Conservation (phyloP, 92 coral and sea anemone species). For the Epizoanthus ramosus region DNA sequence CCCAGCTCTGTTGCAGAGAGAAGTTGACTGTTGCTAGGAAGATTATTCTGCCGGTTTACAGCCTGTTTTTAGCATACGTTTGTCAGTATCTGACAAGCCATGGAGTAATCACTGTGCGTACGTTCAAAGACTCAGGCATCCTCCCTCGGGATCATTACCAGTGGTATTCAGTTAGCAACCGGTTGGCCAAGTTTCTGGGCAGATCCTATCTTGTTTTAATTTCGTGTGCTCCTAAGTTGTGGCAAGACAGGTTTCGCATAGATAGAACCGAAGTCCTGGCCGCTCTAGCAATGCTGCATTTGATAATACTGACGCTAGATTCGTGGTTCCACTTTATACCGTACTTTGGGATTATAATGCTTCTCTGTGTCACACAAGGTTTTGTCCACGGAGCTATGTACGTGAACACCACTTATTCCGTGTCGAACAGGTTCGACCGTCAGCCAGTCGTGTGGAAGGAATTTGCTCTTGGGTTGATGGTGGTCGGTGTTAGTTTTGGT, state of each 20-base stretch:
- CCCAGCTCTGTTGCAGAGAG: no score
- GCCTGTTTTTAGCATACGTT: no score
- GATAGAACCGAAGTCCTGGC: neutral
- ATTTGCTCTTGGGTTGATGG: conserved; percentile 29
- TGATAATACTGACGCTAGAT: neutral
- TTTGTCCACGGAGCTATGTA: conserved; percentile 34
- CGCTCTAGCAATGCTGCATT: conserved; percentile 9
- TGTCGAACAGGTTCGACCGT: neutral
- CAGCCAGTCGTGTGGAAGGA: conserved; percentile 17
- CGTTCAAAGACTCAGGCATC: no score
- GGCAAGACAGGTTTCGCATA: conserved; percentile 9
- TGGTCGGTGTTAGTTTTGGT: conserved; percentile 22
- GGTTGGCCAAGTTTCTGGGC: no score
- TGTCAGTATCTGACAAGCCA: no score
- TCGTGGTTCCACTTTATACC: conserved; percentile 25
- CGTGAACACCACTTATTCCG: conserved; percentile 19
- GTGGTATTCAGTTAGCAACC: no score
- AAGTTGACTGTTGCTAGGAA: no score
- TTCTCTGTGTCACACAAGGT: conserved; percentile 20
- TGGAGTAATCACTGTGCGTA: no score
- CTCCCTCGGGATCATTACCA: no score
- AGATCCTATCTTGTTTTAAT: no score
- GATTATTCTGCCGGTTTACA: no score
- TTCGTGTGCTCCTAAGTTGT: neutral
- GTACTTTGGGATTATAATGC: neutral